Evolutionary conservation across 2,113 vertebrate genomes (phyloP).

Genomic region (Rhea pennata): DNA sequence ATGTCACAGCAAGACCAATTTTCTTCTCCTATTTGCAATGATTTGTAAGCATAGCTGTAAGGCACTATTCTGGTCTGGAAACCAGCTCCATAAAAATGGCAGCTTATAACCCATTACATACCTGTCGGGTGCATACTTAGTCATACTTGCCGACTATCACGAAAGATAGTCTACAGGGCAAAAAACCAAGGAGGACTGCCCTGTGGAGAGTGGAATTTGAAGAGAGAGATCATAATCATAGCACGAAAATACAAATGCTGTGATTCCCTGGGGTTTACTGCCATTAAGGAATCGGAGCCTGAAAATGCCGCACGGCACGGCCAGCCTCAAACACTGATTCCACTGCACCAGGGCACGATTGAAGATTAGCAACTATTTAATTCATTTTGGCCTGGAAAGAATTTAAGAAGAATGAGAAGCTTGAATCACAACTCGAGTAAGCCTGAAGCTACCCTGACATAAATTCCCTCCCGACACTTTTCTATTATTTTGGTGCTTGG

Average conservation of each 20-base stretch:
- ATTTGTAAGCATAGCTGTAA: neutral
- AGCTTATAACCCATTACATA: neutral
- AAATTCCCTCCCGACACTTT: conserved; percentile 50
- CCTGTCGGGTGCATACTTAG: neutral
- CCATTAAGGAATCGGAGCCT: neutral
- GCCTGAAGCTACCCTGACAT: conserved; percentile 55
- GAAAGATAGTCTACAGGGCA: neutral
- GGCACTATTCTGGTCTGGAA: neutral
- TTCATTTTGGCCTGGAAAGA: conserved; percentile 63
- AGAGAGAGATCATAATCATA: neutral
- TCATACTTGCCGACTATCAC: neutral
- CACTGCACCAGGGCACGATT: conserved; percentile 44
- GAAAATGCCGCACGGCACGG: neutral
- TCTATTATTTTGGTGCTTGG: conserved; percentile 63
- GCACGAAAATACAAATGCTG: neutral
- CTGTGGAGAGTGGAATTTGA: neutral
- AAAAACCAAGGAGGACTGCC: neutral
- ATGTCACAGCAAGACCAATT: neutral
- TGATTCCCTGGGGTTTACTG: neutral
- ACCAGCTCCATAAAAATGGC: neutral
- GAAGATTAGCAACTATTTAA: conserved; percentile 64
- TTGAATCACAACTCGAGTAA: conserved; percentile 46
- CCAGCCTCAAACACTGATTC: neutral
- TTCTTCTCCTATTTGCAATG: neutral
- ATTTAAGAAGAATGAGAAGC: conserved; percentile 63